Base-by-base conservation (phyloP, 1,140 invertebrate genomes). In the Aphelenchoides besseyi region DNA sequence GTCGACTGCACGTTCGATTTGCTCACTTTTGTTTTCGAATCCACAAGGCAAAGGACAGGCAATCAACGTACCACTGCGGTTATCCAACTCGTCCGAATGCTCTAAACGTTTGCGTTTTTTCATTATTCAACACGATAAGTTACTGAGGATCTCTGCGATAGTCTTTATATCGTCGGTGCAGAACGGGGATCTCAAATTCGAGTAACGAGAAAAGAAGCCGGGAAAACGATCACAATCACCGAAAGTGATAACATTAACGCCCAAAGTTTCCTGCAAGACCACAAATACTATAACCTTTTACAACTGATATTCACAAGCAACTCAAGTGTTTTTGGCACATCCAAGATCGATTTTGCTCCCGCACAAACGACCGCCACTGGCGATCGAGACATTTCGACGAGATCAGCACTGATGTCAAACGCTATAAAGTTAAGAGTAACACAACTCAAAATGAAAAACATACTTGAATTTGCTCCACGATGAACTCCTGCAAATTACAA, bases 281-380 rank as follows among this genome's bases (percentile, higher is more conserved):
- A 48, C 52, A 23, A 41, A 71, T 18, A 16, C 37, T 2, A 30
- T 18, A 28, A 32, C 18, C 16, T 18, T 78, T 74, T 62, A 61
- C 16, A 52, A 69, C n/a, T 16, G 5, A 67, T 9, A 62, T 78
- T 76, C 55, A 87, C 92, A 87, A 99, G 86, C 84, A 91, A 96
- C 85, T 99, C 96, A 32, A 99, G 87, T 0, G 95, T 98, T 80
- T 91, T 90, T 0, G 89, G 90, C 80, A 98, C 94, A 84, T 98
- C 96, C 32, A 98, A 87, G 79, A 99, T 98, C 36, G 94, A 95
- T 87, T 99, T 99, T 37, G 96, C 89, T 16, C 96, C 96, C 79
- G 94, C 92, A 73, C 92, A 97, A 0, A 98, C 90, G 9, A 98
- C 94, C 68, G 92, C 89, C 0, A 97, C 89, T 3, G 91, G 90